These are phyloP conservation scores for Neoarius graeffei DNA, from an alignment of 2,113 vertebrate genomes.

Conservation along the genomic window DNA sequence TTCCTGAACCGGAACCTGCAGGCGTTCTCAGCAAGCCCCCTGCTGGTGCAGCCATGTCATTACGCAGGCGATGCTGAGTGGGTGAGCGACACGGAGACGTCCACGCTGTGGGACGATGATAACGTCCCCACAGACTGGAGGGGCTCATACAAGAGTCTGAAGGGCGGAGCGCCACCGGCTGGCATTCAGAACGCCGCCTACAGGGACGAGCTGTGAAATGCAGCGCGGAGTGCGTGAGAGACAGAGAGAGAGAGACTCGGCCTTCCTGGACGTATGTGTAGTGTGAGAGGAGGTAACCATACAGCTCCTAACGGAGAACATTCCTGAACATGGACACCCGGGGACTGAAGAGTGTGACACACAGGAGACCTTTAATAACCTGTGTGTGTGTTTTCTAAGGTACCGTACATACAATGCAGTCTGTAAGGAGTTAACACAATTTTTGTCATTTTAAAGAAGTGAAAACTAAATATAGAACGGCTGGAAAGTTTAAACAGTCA, in stretches of 20 bases:
- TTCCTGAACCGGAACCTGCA: constrained; percentile 83
- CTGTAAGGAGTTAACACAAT: neutral
- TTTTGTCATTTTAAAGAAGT: neutral
- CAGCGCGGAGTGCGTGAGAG: neutral
- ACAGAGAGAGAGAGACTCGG: neutral
- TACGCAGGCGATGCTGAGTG: constrained; percentile 87
- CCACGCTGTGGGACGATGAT: constrained; percentile 93
- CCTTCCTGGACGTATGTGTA: neutral
- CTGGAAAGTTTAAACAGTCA: neutral
- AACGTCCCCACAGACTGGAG: constrained; percentile 82
- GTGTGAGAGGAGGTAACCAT: neutral
- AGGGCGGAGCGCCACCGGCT: constrained; percentile 65
- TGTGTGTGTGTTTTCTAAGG: neutral
- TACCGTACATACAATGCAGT: neutral
- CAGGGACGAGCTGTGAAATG: constrained; percentile 82
- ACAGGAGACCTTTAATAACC: neutral
- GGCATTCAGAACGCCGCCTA: constrained; percentile 69
- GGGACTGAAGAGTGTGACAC: neutral
- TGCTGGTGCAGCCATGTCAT: constrained; percentile 89
- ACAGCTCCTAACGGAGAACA: no score
- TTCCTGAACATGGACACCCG: no score
- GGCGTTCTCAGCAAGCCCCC: constrained; percentile 83
- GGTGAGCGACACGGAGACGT: constrained; percentile 96
- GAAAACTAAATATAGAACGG: neutral
- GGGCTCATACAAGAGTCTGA: constrained; percentile 87